phyloP scores from a whole-genome alignment of 53 echinoderm and acorn worm species.

The Echinarachnius parma region DNA sequence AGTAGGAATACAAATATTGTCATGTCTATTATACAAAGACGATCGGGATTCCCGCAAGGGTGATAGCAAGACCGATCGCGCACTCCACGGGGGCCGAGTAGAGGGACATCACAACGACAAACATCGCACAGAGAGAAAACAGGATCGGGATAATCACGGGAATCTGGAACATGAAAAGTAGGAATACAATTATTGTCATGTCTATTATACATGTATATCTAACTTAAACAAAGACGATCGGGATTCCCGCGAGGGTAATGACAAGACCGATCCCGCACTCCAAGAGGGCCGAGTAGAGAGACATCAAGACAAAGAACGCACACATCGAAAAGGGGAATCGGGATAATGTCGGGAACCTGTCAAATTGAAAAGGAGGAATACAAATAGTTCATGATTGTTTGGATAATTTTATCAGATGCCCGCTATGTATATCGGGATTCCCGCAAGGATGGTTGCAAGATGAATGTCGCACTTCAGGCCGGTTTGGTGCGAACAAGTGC shows the following conservation, averaged over 20 bases:
- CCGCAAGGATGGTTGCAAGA: too few species aligned
- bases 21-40: too few species aligned
- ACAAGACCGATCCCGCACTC: conserved; percentile 80
- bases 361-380: too few species aligned
- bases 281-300: conserved; percentile 65
- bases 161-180: conserved; percentile 63
- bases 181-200: too few species aligned
- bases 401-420: too few species aligned
- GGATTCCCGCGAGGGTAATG: conserved; percentile 72
- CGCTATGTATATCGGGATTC: too few species aligned
- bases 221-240: too few species aligned
- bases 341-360: conserved; percentile 75
- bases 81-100: conserved; percentile 72
- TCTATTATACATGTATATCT: too few species aligned
- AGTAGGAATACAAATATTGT: too few species aligned
- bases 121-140: conserved; percentile 64
- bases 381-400: too few species aligned
- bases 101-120: conserved; percentile 74
- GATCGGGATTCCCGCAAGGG: conserved; percentile 72
- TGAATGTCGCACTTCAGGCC: too few species aligned
- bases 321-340: conserved; percentile 67
- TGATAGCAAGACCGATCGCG: conserved; percentile 70
- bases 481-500: too few species aligned
- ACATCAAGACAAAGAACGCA: conserved; percentile 75
- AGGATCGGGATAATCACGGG: conserved; percentile 72